phyloP scores from a whole-genome alignment of 1,140 invertebrate genomes.

The Drosophila fuyamai region DNA sequence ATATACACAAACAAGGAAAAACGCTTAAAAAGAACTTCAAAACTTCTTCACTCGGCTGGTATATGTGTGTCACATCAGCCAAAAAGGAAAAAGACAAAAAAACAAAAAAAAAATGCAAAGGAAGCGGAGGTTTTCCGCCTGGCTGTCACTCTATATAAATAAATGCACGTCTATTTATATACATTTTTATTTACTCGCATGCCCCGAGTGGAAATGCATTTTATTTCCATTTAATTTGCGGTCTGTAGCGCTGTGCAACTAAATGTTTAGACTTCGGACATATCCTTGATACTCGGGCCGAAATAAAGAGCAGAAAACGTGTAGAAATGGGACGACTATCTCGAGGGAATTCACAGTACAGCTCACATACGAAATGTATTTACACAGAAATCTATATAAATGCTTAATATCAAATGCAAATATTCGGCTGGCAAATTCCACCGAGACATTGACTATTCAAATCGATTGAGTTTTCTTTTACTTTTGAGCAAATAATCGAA shows the following conservation, averaged over 20 bases:
- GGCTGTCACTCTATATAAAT: conserved; percentile 33
- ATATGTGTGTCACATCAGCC: conserved; percentile 39
- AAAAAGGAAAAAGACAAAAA: not conserved
- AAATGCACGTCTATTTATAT: conserved; percentile 24
- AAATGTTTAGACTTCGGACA: conserved; percentile 39
- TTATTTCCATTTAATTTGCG: conserved; percentile 78
- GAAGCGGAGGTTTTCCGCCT: conserved; percentile 12
- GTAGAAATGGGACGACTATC: conserved; percentile 1
- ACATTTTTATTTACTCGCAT: conserved; percentile 19
- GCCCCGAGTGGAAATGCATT: conserved; percentile 47
- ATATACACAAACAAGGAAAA: conserved; percentile 75
- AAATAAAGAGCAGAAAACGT: not conserved
- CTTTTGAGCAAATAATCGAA: conserved; percentile 42
- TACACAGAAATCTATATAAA: conserved; percentile 38
- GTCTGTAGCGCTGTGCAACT: conserved; percentile 31
- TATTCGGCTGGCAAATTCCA: conserved; percentile 20
- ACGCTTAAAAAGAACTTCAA: conserved; percentile 81
- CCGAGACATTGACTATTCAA: conserved; percentile 32
- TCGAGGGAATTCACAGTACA: conserved; percentile 10
- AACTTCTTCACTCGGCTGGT: conserved; percentile 42
- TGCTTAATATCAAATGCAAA: conserved; percentile 47
- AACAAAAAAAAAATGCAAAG: not conserved
- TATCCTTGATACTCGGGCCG: conserved; percentile 2
- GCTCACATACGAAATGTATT: conserved; percentile 1
- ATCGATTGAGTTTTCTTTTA: conserved; percentile 21